phyloP scores from a whole-genome alignment of 2,888 invertebrate species.

The Noctua comes region DNA sequence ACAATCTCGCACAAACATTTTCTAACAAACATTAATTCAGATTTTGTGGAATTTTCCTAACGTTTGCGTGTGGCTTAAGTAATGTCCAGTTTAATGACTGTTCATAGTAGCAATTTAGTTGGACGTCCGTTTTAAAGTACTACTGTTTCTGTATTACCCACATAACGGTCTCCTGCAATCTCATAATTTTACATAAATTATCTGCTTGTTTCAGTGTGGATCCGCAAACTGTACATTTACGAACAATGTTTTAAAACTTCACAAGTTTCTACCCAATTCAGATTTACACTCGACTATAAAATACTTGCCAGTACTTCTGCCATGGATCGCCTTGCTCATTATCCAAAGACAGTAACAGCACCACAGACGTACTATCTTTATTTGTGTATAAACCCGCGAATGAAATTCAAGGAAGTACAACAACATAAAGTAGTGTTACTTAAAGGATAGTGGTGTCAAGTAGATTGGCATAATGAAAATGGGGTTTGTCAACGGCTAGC shows the following conservation, averaged over 20 bases:
- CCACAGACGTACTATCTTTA: background rate
- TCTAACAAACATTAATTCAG: constrained; percentile 9
- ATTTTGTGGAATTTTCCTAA: constrained; percentile 19
- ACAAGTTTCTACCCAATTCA: background rate
- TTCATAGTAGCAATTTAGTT: constrained; percentile 4
- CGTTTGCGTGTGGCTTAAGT: constrained; percentile 7
- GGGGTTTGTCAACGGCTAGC: constrained; percentile 10
- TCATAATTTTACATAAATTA: constrained; percentile 20
- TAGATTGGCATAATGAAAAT: constrained; percentile 10
- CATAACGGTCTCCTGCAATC: constrained; percentile 14
- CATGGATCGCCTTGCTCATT: background rate
- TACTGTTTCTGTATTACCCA: constrained; percentile 1
- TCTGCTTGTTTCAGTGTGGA: background rate
- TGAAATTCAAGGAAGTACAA: constrained; percentile 14
- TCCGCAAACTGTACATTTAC: background rate
- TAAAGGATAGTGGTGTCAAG: background rate
- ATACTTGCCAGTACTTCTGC: background rate
- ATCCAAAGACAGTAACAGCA: too few species aligned
- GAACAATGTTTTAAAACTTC: background rate
- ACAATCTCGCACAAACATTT: constrained; percentile 1
- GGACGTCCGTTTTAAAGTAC: background rate
- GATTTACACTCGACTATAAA: background rate
- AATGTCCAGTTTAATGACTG: constrained; percentile 37
- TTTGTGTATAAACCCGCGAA: background rate
- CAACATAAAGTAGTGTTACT: background rate